phyloP scores from a whole-genome alignment of 35 echinoderm and acorn worm genomes.

The Patiria miniata region DNA sequence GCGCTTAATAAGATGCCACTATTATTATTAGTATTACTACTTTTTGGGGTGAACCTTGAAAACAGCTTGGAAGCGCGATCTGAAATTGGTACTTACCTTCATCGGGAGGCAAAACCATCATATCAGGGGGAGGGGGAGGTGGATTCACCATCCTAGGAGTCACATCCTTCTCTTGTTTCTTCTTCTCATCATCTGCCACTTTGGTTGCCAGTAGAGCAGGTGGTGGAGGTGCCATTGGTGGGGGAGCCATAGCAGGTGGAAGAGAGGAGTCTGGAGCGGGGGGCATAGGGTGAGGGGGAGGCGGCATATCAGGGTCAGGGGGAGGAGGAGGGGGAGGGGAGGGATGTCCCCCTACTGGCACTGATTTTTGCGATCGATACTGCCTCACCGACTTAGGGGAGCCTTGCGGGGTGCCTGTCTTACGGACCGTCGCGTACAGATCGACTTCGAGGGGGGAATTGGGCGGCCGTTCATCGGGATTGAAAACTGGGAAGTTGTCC shows the following conservation, averaged over 20 bases:
- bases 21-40: too few relatives aligned
- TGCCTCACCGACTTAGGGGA: not conserved
- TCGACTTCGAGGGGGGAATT: not conserved
- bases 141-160: not conserved
- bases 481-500: slow-evolving; percentile 18
- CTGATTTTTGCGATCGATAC: not conserved
- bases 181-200: not conserved
- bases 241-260: too few relatives aligned
- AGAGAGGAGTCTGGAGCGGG: too few relatives aligned
- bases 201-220: not conserved
- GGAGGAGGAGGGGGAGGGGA: slow-evolving; percentile 26
- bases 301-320: not conserved
- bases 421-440: slow-evolving; percentile 6
- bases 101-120: not conserved
- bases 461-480: slow-evolving; percentile 30
- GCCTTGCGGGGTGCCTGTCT: not conserved
- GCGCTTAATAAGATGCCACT: too few relatives aligned
- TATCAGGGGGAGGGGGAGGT: slow-evolving; percentile 36
- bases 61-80: too few relatives aligned
- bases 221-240: not conserved
- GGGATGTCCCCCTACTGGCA: not conserved
- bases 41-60: too few relatives aligned
- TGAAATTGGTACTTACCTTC: not conserved
- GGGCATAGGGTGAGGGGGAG: not conserved
- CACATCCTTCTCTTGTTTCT: not conserved